Base-by-base conservation (phyloP, 2,888 invertebrate genomes). In the Aelia acuminata region DNA sequence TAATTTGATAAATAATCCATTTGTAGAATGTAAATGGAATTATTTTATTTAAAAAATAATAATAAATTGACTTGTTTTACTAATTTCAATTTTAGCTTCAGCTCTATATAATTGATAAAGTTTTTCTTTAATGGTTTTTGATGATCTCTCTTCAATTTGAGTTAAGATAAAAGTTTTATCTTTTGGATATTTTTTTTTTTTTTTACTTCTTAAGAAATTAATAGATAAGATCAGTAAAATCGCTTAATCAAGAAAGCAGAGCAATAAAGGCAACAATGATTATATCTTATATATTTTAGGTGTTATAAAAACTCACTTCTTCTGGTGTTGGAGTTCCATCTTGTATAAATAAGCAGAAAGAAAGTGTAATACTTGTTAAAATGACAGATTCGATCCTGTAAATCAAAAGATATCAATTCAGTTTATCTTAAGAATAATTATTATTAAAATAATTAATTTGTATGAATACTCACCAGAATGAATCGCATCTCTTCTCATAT, bases 401-500 rank as follows among this genome's bases (percentile, higher is more conserved):
- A 75, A 80, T n/a, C 43, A 43, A 80, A 43, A 11, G 2, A n/a
- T 20, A 39, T 75, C 22, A 80, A 1, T n/a, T 80, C n/a, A 43
- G 18, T 18, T n/a, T n/a, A n/a, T n/a, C n/a, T n/a, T 70, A 3
- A 70, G 26, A 35, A 31, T 43, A 43, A 13, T 22, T 80, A 22
- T 43, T 43, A 5, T 3, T 43, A 13, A 80, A 43, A 13, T 43
- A 5, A 80, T 47, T n/a, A 43, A n/a, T 80, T 20, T n/a, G 13
- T 18, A 35, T 18, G 26, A 18, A 8, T 50, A 85, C 57, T 53
- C 43, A 85, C 85, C 85, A 85, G 31, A 85, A 85, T 85, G 50
- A 49, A 57, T 85, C 85, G n/a, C 50, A 85, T 85, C 53, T 85
- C n/a, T 85, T 85, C 53, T 85, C 85, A 53, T 85, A 85, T 22